These are phyloP conservation scores for Poecilia latipinna DNA, from an alignment of 2,113 vertebrate genomes.

Conservation along the genomic window DNA sequence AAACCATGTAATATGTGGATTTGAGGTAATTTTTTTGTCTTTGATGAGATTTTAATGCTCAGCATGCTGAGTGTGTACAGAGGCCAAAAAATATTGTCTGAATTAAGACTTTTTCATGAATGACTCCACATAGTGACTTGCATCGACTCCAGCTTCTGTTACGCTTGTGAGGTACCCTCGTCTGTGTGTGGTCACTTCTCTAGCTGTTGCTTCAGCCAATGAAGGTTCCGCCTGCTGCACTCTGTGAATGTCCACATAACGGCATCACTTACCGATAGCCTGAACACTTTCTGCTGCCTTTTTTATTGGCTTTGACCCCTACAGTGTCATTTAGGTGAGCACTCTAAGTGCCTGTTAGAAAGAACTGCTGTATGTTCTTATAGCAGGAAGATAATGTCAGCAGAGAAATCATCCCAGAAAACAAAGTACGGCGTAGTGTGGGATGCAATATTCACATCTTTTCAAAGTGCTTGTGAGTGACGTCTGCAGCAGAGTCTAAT, in stretches of 20 bases:
- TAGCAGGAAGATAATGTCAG: neutral
- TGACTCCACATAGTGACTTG: neutral
- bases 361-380: constrained; percentile 11
- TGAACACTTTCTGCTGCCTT: constrained; percentile 17
- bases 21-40: no score
- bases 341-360: constrained; percentile 11
- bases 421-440: neutral
- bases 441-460: constrained; percentile 12
- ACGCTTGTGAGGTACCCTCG: neutral
- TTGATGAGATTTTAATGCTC: no score
- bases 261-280: constrained; percentile 46
- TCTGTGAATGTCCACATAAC: constrained; percentile 1
- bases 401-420: constrained; percentile 7
- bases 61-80: no score
- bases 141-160: neutral
- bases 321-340: constrained; percentile 14
- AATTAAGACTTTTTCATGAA: no score
- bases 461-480: constrained; percentile 12
- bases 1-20: no score
- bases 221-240: constrained; percentile 1
- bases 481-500: neutral
- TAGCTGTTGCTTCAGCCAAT: neutral
- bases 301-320: constrained; percentile 8
- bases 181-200: neutral
- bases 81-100: no score